phyloP scores from a whole-genome alignment of 2,113 vertebrate genomes.

The Dasypus novemcinctus region DNA sequence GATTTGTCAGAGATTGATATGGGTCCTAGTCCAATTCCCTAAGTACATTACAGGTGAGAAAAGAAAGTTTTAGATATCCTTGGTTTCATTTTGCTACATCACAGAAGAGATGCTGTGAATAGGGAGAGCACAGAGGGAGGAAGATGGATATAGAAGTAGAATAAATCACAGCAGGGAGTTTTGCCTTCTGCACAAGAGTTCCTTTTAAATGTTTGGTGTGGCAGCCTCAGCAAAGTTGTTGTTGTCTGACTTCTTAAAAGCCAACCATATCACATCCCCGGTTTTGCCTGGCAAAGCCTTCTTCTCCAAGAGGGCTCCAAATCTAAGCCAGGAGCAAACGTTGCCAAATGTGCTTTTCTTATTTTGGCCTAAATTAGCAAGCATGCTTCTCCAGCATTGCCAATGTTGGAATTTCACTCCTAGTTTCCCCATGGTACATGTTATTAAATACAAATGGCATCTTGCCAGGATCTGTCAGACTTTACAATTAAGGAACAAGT shows the following conservation, averaged over 20 bases:
- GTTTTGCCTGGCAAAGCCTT: conserved; percentile 19
- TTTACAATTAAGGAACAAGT: not conserved
- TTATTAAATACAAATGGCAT: not conserved
- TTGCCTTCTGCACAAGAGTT: not conserved
- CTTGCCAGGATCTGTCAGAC: not conserved
- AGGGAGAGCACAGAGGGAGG: not conserved
- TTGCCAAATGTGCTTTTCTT: not conserved
- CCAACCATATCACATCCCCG: not conserved
- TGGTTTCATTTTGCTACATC: not conserved
- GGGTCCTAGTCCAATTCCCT: not conserved
- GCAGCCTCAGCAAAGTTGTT: not conserved
- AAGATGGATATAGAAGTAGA: not conserved
- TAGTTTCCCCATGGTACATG: not conserved
- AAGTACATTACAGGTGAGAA: not conserved
- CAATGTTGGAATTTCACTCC: conserved; percentile 17
- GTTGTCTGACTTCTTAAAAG: not conserved
- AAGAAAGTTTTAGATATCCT: not conserved
- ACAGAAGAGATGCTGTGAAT: not conserved
- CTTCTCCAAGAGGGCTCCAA: not conserved
- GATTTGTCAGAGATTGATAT: not conserved
- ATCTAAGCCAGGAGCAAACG: not conserved
- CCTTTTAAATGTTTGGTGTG: not conserved
- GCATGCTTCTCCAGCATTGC: not conserved
- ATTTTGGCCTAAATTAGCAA: not conserved
- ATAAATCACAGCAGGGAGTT: too few relatives aligned